A percentile compares a stretch with the other conserved stretches of the same genome.
Conservation (phyloP, 1,140 invertebrate genomes). For the Platorchestia sp. region DNA sequence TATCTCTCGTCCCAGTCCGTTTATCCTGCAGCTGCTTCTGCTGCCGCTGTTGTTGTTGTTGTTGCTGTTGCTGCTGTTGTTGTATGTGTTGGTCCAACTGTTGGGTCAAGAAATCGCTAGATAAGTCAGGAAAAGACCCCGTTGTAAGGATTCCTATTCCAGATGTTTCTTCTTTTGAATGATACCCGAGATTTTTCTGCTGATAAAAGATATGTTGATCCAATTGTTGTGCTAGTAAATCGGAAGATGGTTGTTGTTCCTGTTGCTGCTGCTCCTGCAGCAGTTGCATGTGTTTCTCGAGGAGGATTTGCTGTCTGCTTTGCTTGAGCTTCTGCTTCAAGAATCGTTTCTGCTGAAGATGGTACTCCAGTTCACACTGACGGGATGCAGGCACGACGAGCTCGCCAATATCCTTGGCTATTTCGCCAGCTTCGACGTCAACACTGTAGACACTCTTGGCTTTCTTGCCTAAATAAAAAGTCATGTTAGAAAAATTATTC, state of each 20-base stretch:
- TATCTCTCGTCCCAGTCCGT: background rate
- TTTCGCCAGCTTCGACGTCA: background rate
- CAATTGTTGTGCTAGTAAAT: background rate
- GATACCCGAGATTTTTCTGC: background rate
- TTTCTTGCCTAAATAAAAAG: slow-evolving; percentile 17
- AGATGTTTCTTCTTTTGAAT: background rate
- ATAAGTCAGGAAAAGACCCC: slow-evolving; percentile 1
- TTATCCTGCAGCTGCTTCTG: slow-evolving; percentile 8
- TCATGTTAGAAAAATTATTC: background rate
- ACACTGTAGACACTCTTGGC: slow-evolving; percentile 17
- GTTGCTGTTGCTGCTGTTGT: background rate
- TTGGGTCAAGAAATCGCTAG: slow-evolving; percentile 19
- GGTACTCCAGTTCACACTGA: background rate
- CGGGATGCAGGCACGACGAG: background rate
- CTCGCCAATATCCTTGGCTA: background rate
- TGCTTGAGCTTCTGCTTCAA: slow-evolving; percentile 7
- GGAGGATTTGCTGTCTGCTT: slow-evolving; percentile 22
- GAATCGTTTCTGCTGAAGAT: slow-evolving; percentile 28
- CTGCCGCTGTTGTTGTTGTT: background rate
- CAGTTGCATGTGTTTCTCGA: slow-evolving; percentile 35
- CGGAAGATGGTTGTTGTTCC: background rate
- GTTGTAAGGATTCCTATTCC: background rate
- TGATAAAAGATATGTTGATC: slow-evolving; percentile 43
- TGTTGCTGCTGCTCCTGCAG: slow-evolving; percentile 4
- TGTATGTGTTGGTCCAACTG: slow-evolving; percentile 28